Conservation (phyloP, 2,113 vertebrate genomes). For the Myotis brandtii region DNA sequence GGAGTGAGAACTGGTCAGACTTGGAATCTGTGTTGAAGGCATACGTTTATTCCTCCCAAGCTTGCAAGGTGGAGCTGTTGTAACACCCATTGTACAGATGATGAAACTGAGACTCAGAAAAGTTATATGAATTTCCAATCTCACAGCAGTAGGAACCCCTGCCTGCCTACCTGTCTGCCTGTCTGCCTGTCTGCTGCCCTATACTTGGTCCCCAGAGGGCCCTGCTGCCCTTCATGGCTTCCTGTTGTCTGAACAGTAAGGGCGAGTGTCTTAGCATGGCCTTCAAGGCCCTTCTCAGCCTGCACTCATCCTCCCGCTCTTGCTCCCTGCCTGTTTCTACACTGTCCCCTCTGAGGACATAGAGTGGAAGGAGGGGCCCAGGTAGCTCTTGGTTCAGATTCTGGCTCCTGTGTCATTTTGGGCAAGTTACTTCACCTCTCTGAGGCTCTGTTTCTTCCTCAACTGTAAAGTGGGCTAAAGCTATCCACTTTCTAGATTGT, state of each 20-base stretch:
- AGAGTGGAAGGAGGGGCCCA: background rate
- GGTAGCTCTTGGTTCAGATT: background rate
- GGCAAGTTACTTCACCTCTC: background rate
- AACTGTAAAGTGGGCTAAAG: background rate
- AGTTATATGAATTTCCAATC: background rate
- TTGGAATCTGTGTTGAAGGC: background rate
- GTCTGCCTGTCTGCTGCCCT: background rate
- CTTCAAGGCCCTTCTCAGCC: background rate
- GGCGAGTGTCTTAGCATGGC: background rate
- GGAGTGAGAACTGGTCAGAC: background rate
- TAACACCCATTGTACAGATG: background rate
- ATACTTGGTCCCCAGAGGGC: accelerated
- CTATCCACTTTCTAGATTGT: background rate
- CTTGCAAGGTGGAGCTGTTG: background rate
- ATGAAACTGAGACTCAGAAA: background rate
- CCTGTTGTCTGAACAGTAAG: background rate
- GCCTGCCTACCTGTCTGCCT: too few species aligned
- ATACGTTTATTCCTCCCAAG: background rate
- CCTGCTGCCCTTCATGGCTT: background rate
- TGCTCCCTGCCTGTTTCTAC: background rate
- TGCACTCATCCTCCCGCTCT: background rate
- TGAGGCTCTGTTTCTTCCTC: constrained; percentile 38
- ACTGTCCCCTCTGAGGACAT: background rate
- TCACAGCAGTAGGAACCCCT: background rate
- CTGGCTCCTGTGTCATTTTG: background rate